Conservation (phyloP, 2,797 vertebrate genomes). For the Hyperoplus lanceolatus region DNA sequence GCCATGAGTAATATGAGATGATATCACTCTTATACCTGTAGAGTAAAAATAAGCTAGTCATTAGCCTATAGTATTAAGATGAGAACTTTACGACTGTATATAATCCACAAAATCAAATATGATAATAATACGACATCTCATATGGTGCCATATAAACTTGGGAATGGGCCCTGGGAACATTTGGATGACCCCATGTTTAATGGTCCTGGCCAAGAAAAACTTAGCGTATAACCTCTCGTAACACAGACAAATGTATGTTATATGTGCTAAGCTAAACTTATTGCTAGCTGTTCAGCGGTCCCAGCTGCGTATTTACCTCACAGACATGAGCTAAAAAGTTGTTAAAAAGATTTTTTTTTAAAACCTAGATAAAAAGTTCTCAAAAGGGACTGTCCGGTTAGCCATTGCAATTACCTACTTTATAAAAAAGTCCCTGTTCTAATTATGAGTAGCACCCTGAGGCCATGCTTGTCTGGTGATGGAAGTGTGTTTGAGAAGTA, state of each 20-base stretch:
- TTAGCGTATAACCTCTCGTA: background rate
- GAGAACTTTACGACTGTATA: background rate
- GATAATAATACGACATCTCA: no score
- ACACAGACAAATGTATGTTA: background rate
- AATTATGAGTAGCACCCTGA: constrained; percentile 60
- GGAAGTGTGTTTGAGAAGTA: constrained; percentile 69
- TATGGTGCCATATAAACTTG: no score
- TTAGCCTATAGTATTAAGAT: background rate
- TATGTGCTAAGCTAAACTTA: constrained; percentile 5
- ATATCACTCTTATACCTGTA: background rate
- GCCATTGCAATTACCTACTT: constrained; percentile 32
- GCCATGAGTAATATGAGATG: background rate
- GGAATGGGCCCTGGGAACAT: no score
- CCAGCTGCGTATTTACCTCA: background rate
- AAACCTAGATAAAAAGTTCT: constrained; percentile 20
- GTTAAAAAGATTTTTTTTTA: background rate
- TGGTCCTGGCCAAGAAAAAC: background rate
- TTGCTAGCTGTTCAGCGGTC: background rate
- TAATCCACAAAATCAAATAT: no score
- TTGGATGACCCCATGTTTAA: background rate
- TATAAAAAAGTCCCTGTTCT: constrained; percentile 61
- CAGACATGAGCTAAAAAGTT: background rate
- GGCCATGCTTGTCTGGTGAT: constrained; percentile 53
- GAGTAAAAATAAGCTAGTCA: background rate
- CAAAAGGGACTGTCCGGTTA: constrained; percentile 29